These are phyloP conservation scores for Sphaeramia orbicularis DNA, from an alignment of 2,797 vertebrate species.

Conservation along the genomic window DNA sequence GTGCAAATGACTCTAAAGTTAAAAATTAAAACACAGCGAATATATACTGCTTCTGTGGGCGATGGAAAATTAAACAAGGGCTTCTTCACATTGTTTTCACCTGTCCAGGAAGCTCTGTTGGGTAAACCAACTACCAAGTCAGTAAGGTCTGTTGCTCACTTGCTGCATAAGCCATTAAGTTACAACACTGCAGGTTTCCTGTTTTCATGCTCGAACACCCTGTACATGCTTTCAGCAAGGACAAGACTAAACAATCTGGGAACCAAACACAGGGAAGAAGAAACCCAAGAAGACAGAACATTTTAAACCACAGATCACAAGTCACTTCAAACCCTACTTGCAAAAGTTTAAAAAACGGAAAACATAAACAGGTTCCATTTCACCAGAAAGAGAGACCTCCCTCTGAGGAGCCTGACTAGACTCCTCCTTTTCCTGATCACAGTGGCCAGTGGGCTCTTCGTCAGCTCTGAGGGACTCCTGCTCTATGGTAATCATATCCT, in stretches of 20 bases:
- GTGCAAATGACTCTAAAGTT: constrained; percentile 30
- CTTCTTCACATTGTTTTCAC: constrained; percentile 34
- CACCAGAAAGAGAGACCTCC: constrained; percentile 11
- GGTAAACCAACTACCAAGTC: constrained; percentile 53
- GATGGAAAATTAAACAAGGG: constrained; percentile 13
- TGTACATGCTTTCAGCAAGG: constrained; percentile 70
- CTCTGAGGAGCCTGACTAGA: constrained; percentile 21
- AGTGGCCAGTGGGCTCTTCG: constrained; percentile 56
- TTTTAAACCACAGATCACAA: constrained; percentile 50
- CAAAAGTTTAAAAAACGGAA: constrained; percentile 49
- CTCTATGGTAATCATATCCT: constrained; percentile 81
- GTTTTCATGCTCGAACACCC: constrained; percentile 76
- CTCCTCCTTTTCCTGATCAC: constrained; percentile 54
- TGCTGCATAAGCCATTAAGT: constrained; percentile 70
- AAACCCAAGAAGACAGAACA: constrained; percentile 48
- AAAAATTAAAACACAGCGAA: constrained; percentile 39
- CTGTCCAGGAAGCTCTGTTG: constrained; percentile 66
- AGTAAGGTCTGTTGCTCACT: constrained; percentile 60
- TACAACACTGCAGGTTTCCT: constrained; percentile 71
- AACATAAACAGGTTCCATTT: constrained; percentile 54
- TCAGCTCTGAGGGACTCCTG: constrained; percentile 68
- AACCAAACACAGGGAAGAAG: constrained; percentile 58
- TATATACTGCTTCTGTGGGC: constrained; percentile 2
- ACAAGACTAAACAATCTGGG: constrained; percentile 68
- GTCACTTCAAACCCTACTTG: constrained; percentile 35